These are phyloP conservation scores for Halichoeres trimaculatus DNA, from an alignment of 2,113 vertebrate species.

Conservation along the genomic window DNA sequence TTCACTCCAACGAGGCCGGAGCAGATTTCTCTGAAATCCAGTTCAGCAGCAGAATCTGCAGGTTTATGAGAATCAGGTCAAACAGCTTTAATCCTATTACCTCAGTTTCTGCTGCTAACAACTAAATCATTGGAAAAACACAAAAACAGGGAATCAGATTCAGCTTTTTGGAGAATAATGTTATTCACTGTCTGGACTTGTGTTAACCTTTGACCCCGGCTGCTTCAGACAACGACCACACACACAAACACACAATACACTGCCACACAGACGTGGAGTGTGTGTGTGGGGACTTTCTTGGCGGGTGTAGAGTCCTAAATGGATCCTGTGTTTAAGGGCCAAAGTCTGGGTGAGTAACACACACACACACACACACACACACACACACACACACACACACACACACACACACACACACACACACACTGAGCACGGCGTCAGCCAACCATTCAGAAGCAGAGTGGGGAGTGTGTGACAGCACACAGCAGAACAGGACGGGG, in stretches of 20 bases:
- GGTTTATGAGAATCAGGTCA: neutral
- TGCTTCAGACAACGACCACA: constrained; percentile 29
- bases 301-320: constrained; percentile 49
- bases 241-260: constrained; percentile 25
- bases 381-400: constrained; percentile 19
- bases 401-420: no score
- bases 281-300: constrained; percentile 45
- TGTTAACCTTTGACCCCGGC: constrained; percentile 59
- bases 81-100: neutral
- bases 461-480: no score
- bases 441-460: constrained; percentile 46
- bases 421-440: no score
- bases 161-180: constrained; percentile 1
- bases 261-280: constrained; percentile 4
- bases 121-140: neutral
- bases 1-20: no score
- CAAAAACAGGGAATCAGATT: neutral
- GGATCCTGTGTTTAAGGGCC: constrained; percentile 64
- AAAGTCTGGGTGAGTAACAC: constrained; percentile 50
- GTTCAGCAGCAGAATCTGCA: neutral
- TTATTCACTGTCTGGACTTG: constrained; percentile 48
- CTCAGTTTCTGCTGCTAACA: neutral
- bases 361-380: constrained; percentile 40
- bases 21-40: neutral
- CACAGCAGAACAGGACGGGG: neutral